phyloP scores from a whole-genome alignment of 2,888 invertebrate species.

The Nebria brevicollis region DNA sequence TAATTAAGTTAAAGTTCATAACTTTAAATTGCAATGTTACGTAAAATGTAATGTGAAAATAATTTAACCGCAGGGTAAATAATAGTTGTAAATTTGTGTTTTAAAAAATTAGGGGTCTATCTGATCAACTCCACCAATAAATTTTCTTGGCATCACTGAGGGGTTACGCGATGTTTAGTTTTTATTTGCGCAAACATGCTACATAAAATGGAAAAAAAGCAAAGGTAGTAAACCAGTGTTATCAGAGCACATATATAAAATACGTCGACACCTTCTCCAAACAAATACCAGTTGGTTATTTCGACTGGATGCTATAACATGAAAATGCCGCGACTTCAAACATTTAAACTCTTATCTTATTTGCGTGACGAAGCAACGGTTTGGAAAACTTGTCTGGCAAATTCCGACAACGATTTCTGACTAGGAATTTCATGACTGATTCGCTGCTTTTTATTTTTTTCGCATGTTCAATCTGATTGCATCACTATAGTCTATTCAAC shows the following conservation, averaged over 20 bases:
- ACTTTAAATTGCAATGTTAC: too few relatives aligned
- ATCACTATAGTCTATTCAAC: not conserved
- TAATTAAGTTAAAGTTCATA: too few relatives aligned
- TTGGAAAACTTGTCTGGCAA: slow-evolving; percentile 18
- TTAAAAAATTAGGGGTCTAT: not conserved
- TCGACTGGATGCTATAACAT: not conserved
- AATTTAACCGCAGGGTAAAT: too few relatives aligned
- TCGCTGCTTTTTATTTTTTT: slow-evolving; percentile 9
- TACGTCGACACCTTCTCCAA: not conserved
- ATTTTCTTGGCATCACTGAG: not conserved
- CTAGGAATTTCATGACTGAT: slow-evolving; percentile 18
- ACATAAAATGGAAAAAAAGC: not conserved
- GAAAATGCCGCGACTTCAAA: not conserved
- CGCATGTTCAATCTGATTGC: not conserved
- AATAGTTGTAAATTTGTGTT: too few relatives aligned
- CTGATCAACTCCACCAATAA: not conserved
- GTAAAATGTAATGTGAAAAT: too few relatives aligned
- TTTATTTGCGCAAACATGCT: not conserved
- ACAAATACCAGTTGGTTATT: slow-evolving; percentile 1
- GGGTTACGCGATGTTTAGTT: not conserved
- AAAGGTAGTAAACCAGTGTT: not conserved
- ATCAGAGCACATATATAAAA: not conserved
- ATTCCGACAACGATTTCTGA: slow-evolving; percentile 7
- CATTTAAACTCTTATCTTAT: slow-evolving; percentile 19
- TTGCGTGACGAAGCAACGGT: slow-evolving; percentile 14